Percentiles rank a stretch among this genome's conserved stretches.
Conservation (phyloP, 2,888 invertebrate species). For the Scrobipalpa costella region DNA sequence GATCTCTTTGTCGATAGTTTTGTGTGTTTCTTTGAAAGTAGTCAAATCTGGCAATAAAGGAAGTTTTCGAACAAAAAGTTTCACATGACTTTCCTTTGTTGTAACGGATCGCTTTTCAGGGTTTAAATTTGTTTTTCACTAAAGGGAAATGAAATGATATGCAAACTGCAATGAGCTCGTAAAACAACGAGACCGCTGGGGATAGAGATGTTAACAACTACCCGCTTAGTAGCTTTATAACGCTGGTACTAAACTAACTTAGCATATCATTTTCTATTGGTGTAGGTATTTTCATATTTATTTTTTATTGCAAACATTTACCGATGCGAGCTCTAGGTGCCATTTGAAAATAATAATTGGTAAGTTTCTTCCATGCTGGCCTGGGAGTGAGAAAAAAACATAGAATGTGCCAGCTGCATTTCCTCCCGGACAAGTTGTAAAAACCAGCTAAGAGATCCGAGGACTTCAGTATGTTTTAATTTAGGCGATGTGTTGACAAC, state of each 20-base stretch:
- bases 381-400: no score
- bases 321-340: no score
- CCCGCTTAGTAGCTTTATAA: constrained; percentile 8
- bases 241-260: constrained; percentile 10
- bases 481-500: no score
- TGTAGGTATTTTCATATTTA: neutral
- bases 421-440: no score
- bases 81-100: neutral
- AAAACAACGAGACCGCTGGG: constrained; percentile 6
- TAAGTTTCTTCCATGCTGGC: no score
- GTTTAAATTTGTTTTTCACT: neutral
- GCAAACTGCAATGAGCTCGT: constrained; percentile 14
- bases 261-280: constrained; percentile 6
- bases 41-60: constrained; percentile 15
- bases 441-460: no score
- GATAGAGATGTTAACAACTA: neutral
- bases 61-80: constrained; percentile 1
- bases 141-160: neutral
- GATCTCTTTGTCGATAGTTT: constrained; percentile 17
- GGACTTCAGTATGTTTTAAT: no score
- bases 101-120: constrained; percentile 1
- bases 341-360: no score
- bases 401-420: no score
- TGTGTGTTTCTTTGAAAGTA: constrained; percentile 9
- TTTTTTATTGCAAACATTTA: no score